These are phyloP conservation scores for Ooceraea biroi DNA, from an alignment of 1,140 invertebrate genomes.

Conservation along the genomic window DNA sequence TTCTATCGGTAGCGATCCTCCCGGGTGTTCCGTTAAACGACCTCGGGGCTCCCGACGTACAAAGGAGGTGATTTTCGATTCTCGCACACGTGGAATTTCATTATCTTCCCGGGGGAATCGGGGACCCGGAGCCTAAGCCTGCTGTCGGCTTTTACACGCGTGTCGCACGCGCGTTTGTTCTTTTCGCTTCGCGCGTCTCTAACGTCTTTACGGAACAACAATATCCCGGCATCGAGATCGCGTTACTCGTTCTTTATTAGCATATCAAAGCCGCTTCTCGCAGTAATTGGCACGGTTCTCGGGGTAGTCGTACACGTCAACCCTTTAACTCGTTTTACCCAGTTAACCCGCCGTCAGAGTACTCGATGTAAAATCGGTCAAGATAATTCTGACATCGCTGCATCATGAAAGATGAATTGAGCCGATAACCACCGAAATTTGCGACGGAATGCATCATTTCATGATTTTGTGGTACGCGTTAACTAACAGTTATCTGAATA, in stretches of 20 bases:
- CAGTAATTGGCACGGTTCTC: constrained; percentile 28
- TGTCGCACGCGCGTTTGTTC: constrained; percentile 42
- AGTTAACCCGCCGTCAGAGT: constrained; percentile 31
- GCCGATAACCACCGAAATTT: too few species aligned
- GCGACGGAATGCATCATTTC: too few species aligned
- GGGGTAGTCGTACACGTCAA: constrained; percentile 30
- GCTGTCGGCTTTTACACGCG: constrained; percentile 38
- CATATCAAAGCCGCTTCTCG: constrained; percentile 54
- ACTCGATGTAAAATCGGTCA: not conserved
- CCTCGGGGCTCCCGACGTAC: constrained; percentile 26
- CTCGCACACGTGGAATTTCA: constrained; percentile 57
- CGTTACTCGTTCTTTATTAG: constrained; percentile 61
- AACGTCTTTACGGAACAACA: constrained; percentile 51
- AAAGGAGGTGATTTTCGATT: constrained; percentile 57
- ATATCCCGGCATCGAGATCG: constrained; percentile 59
- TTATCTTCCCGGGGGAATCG: constrained; percentile 54
- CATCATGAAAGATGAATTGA: too few species aligned
- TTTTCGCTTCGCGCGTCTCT: not conserved
- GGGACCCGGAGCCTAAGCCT: constrained; percentile 38
- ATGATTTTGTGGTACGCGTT: too few species aligned
- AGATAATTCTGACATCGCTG: constrained; percentile 7
- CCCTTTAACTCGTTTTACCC: constrained; percentile 32
- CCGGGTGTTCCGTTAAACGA: constrained; percentile 59
- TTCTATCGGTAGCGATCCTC: constrained; percentile 42
- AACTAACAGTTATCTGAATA: too few species aligned